A percentile compares a stretch with the other conserved stretches of the same genome.
Evolutionary conservation across 1,140 invertebrate species (phyloP).

Genomic region (Drosophila auraria): DNA sequence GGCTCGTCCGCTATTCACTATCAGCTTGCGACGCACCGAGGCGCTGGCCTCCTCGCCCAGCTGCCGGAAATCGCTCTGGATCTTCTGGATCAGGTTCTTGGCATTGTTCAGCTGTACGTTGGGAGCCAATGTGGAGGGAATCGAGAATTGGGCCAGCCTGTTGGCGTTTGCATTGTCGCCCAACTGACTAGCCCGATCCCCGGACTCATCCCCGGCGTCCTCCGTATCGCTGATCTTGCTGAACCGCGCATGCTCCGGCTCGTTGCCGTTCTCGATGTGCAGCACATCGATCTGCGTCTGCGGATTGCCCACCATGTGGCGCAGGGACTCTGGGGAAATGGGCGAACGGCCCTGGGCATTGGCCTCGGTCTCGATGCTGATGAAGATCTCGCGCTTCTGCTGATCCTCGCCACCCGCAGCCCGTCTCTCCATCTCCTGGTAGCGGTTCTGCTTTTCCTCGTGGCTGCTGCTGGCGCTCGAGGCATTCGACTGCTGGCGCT

Average conservation of each 20-base stretch:
- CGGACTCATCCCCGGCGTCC: slow-evolving; percentile 50
- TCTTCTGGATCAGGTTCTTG: slow-evolving; percentile 77
- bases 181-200: slow-evolving; percentile 47
- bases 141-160: slow-evolving; percentile 36
- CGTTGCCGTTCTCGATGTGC: slow-evolving; percentile 75
- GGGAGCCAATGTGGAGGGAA: slow-evolving; percentile 41
- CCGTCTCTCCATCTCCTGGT: neutral
- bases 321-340: slow-evolving; percentile 73
- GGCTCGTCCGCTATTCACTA: neutral
- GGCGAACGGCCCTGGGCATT: slow-evolving; percentile 76
- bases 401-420: slow-evolving; percentile 27
- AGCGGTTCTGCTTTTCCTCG: slow-evolving; percentile 20
- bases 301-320: slow-evolving; percentile 78
- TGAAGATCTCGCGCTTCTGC: slow-evolving; percentile 82
- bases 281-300: slow-evolving; percentile 72
- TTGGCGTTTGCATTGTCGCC: slow-evolving; percentile 11
- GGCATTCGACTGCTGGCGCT: slow-evolving; percentile 42
- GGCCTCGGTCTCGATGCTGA: slow-evolving; percentile 81
- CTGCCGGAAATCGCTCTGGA: slow-evolving; percentile 74
- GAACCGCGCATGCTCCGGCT: slow-evolving; percentile 74
- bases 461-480: slow-evolving; percentile 26
- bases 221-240: slow-evolving; percentile 80
- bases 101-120: slow-evolving; percentile 80
- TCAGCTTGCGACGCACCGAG: slow-evolving; percentile 50
- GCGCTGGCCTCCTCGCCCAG: slow-evolving; percentile 60